Percentiles rank a stretch among this genome's conserved stretches.
Evolutionary conservation across 1,140 invertebrate species (phyloP).

Genomic region (Cotesia glomerata): DNA sequence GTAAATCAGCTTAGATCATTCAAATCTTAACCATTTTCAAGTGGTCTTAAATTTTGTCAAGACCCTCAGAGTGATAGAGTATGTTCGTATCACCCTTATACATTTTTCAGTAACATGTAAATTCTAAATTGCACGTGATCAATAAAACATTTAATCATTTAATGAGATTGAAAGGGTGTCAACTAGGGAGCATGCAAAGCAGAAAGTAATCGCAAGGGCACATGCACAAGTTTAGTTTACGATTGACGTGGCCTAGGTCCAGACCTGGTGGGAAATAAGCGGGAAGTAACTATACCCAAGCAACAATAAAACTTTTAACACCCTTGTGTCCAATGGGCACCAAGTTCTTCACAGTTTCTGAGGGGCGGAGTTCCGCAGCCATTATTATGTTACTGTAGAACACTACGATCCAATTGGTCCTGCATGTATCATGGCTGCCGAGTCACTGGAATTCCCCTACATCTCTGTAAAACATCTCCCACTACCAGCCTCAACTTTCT

Average conservation of each 20-base stretch:
- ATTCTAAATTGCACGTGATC: slow-evolving; percentile 5
- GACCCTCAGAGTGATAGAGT: no score
- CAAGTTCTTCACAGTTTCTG: slow-evolving; percentile 46
- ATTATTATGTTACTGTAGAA: slow-evolving; percentile 54
- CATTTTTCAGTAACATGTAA: background rate
- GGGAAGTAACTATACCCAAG: slow-evolving; percentile 54
- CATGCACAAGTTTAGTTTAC: slow-evolving; percentile 35
- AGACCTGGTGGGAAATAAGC: slow-evolving; percentile 28
- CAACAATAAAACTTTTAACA: slow-evolving; percentile 59
- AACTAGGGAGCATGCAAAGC: slow-evolving; percentile 46
- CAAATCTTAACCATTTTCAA: no score
- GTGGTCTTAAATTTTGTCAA: no score
- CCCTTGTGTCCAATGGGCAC: slow-evolving; percentile 55
- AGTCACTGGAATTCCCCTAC: slow-evolving; percentile 28
- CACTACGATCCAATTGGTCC: slow-evolving; percentile 47
- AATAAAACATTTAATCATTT: slow-evolving; percentile 18
- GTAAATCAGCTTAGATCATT: no score
- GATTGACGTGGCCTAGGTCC: slow-evolving; percentile 45
- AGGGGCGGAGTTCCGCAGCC: slow-evolving; percentile 57
- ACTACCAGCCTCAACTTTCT: background rate
- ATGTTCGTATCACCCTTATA: no score
- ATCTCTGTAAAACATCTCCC: slow-evolving; percentile 11
- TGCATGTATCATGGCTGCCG: slow-evolving; percentile 56
- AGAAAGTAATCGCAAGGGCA: slow-evolving; percentile 37
- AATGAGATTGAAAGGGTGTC: slow-evolving; percentile 40